Evolutionary conservation across 1,140 invertebrate genomes (phyloP), one percentile per base, ranked within the genome.

Genomic region (Conus ventricosus): DNA sequence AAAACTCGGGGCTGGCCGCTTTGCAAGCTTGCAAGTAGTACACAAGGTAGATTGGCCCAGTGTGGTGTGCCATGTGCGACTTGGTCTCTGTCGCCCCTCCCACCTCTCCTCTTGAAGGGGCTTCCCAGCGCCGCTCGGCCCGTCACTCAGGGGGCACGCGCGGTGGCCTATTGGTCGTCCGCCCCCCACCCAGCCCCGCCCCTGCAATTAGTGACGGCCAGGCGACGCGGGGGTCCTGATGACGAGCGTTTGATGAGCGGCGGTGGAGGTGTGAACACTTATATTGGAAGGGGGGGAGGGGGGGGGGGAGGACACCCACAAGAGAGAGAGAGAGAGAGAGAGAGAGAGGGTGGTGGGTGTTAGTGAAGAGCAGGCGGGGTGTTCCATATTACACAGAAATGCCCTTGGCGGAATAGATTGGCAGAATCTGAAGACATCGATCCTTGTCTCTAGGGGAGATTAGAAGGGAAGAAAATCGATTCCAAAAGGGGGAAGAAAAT

Each of bases 41-140:
- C 53, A 81, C 80, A 81, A 81, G 27, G 80, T 81, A 81, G 80
- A 81, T 71, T 81, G 54, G 80, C 80, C 23, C 27, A 81, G 80
- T 81, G 27, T 39, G 54, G 80, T 81, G 27, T 81, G 80, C 20
- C 23, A 54, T 81, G 80, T 81, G 80, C 39, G 80, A 81, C 27
- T 81, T 55, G 27, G 13, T 53, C 53, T 55, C 20, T 23, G 67
- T 81, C 39, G 80, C 80, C 23, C 80, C 80, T 81, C 80, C 80
- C 80, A 53, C 80, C 80, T 81, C 39, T 81, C 80, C 54, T 81
- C 39, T 81, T 53, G 39, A 7, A 51, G 51, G 80, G 60, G 60
- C 60, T 71, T n/a, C 51, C 39, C 17, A 0, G 5, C 8, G 51
- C 5, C 27, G 15, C 27, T 54, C 10, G 17, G 80, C 80, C 80